phyloP scores from a whole-genome alignment of 2,797 vertebrate species.

The Pipistrellus pygmaeus region DNA sequence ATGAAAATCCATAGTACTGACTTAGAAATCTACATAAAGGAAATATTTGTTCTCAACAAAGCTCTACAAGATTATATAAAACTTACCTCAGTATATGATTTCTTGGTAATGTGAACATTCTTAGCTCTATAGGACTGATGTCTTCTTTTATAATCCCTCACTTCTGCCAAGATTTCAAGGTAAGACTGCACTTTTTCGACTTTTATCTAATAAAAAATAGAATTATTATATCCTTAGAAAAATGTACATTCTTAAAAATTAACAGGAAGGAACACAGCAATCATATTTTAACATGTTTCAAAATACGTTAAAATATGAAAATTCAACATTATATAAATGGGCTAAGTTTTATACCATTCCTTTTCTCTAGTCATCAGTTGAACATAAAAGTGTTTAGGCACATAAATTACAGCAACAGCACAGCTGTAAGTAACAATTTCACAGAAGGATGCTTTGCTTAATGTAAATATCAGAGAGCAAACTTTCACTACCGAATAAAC shows the following conservation, averaged over 20 bases:
- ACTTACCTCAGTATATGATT: conserved; percentile 97
- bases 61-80: not conserved
- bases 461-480: conserved; percentile 1
- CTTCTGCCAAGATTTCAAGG: conserved; percentile 98
- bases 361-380: not conserved
- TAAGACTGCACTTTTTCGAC: conserved; percentile 94
- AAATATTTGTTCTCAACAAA: not conserved
- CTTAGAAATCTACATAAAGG: not conserved
- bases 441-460: not conserved
- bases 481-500: conserved; percentile 5
- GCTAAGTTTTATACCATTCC: not conserved
- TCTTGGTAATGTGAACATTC: conserved; percentile 99
- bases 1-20: not conserved
- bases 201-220: conserved; percentile 89
- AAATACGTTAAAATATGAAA: not conserved
- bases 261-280: not conserved
- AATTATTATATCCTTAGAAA: not conserved
- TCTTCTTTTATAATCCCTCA: conserved; percentile 98
- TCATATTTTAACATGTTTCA: not conserved
- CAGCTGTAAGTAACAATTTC: conserved; percentile 20
- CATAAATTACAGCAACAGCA: not conserved
- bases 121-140: conserved; percentile 98
- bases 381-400: not conserved
- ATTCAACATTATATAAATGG: not conserved
- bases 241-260: conserved; percentile 29